These are phyloP conservation scores for Lepidurus couesii DNA, from an alignment of 1,140 invertebrate species.

Conservation along the genomic window DNA sequence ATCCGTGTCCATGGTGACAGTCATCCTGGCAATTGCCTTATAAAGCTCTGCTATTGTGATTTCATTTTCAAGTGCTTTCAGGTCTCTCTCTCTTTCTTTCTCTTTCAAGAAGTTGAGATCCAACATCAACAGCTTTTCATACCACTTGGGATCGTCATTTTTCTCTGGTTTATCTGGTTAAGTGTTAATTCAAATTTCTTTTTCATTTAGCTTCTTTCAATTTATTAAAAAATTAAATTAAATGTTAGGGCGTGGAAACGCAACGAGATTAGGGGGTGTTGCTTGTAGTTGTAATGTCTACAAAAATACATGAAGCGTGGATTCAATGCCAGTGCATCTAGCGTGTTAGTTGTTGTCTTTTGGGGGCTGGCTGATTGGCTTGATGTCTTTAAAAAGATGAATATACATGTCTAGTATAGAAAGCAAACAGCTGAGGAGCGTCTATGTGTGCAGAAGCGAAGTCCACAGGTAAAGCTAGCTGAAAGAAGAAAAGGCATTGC, in stretches of 20 bases:
- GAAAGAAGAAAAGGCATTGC: background rate
- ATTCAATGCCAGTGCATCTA: background rate
- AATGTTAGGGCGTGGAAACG: background rate
- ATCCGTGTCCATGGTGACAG: conserved; percentile 8
- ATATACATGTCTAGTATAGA: too few species aligned
- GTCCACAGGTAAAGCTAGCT: background rate
- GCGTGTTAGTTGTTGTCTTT: background rate
- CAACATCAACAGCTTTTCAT: background rate
- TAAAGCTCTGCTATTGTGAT: background rate
- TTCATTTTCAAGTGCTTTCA: conserved; percentile 20
- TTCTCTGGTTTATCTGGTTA: background rate
- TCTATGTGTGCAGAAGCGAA: too few species aligned
- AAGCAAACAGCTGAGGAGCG: too few species aligned
- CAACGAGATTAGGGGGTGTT: background rate
- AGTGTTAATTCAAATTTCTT: background rate
- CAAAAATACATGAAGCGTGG: background rate
- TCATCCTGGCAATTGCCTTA: conserved; percentile 3
- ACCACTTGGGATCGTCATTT: background rate
- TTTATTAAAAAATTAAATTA: background rate
- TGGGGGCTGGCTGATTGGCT: too few species aligned
- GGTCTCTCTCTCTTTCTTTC: background rate
- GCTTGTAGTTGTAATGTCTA: background rate
- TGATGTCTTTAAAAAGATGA: too few species aligned
- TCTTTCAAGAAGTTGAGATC: background rate
- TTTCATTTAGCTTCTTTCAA: background rate